These are phyloP conservation scores for Latrodectus elegans DNA, from an alignment of 2,888 invertebrate genomes.

Conservation along the genomic window DNA sequence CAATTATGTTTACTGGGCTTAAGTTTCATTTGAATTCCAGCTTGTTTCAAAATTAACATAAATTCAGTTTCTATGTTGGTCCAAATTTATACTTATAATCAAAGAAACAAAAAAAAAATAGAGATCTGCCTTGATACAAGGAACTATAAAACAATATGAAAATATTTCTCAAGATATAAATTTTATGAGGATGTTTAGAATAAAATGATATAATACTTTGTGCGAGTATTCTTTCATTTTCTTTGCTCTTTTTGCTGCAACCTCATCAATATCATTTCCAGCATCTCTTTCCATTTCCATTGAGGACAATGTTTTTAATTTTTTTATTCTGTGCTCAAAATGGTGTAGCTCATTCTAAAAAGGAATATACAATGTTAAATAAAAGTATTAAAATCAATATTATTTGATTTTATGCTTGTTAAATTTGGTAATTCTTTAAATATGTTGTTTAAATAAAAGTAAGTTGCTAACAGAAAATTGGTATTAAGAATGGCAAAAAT, in stretches of 20 bases:
- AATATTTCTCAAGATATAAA: neutral
- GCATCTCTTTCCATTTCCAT: slow-evolving; percentile 28
- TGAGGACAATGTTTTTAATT: slow-evolving; percentile 70
- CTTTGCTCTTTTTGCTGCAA: slow-evolving; percentile 33
- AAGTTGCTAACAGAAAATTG: no score
- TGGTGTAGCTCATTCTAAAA: slow-evolving; percentile 86
- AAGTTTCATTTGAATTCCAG: no score
- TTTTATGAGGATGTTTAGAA: neutral
- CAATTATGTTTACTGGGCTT: no score
- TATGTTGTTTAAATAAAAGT: no score
- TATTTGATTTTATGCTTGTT: no score
- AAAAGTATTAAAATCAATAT: neutral
- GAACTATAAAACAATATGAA: neutral
- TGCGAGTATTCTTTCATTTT: slow-evolving; percentile 69
- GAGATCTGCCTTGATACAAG: no score
- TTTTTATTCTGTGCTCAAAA: slow-evolving; percentile 83
- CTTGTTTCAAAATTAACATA: no score
- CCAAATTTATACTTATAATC: no score
- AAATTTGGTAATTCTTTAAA: no score
- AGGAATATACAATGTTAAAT: neutral
- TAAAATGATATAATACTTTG: slow-evolving; percentile 26
- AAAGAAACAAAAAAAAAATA: no score
- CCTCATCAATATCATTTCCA: slow-evolving; percentile 39
- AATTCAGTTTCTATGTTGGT: no score
- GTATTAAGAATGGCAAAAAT: no score